Evolutionary conservation across 2,113 vertebrate species (phyloP).

Genomic region (Pipra filicauda): DNA sequence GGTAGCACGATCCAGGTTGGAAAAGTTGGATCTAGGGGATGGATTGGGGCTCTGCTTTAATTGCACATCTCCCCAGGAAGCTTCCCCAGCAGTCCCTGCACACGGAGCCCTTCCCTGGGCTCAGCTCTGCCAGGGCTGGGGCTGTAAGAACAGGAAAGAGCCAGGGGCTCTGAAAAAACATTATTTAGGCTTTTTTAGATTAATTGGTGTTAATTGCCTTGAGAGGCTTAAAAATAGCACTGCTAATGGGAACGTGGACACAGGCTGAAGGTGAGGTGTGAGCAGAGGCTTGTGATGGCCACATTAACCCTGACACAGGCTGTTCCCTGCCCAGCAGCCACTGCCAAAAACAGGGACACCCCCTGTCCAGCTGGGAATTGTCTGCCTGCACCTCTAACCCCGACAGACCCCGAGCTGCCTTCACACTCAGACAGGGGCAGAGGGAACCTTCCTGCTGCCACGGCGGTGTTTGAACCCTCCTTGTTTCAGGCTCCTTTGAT

Average conservation of each 20-base stretch:
- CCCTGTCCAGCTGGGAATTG: not conserved
- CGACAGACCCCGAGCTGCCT: not conserved
- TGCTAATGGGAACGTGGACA: not conserved
- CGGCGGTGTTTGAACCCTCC: accelerated
- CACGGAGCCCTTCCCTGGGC: accelerated
- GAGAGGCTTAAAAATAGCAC: constrained; percentile 34
- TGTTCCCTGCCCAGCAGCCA: not conserved
- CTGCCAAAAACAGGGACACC: not conserved
- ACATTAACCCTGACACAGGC: not conserved
- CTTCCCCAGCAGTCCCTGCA: not conserved
- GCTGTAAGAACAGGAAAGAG: not conserved
- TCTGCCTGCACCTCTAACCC: not conserved
- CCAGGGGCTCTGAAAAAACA: not conserved
- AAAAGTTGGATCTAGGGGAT: not conserved
- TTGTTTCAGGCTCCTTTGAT: not conserved
- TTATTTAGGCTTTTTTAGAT: constrained; percentile 2
- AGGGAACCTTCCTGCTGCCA: not conserved
- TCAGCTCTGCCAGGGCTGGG: not conserved
- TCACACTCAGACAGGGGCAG: not conserved
- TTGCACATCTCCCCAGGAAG: not conserved
- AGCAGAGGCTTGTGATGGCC: not conserved
- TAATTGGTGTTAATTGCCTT: constrained; percentile 37
- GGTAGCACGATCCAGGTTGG: not conserved
- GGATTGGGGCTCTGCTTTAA: not conserved
- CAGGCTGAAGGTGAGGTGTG: not conserved